Evolutionary conservation across 2,888 invertebrate genomes (phyloP).

Genomic region (Drosophila differens): DNA sequence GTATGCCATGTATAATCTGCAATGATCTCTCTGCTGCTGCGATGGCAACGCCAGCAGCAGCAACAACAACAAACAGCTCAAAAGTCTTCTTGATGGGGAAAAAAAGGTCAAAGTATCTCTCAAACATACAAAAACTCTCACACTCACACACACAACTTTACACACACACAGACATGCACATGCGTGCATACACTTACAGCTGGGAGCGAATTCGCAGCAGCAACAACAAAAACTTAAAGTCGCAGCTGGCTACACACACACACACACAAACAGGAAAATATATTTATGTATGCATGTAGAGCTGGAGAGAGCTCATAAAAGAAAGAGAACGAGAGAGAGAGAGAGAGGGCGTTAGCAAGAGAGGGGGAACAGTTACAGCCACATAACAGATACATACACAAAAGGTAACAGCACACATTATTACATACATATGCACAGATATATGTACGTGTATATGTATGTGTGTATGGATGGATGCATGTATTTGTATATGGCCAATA

Average conservation of each 20-base stretch:
- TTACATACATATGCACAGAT: slow-evolving; percentile 25
- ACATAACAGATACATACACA: slow-evolving; percentile 62
- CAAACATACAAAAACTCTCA: slow-evolving; percentile 52
- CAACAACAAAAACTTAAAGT: slow-evolving; percentile 68
- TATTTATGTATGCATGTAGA: slow-evolving; percentile 10
- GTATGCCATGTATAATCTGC: slow-evolving; percentile 63
- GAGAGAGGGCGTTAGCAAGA: slow-evolving; percentile 24
- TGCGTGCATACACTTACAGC: slow-evolving; percentile 36
- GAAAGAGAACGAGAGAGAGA: slow-evolving; percentile 20
- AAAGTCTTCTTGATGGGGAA: slow-evolving; percentile 68
- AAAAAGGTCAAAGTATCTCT: slow-evolving; percentile 78
- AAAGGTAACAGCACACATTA: slow-evolving; percentile 38
- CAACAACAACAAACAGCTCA: slow-evolving; percentile 48
- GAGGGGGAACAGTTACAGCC: slow-evolving; percentile 57
- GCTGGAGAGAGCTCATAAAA: slow-evolving; percentile 47
- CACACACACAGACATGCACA: slow-evolving; percentile 14
- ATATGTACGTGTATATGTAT: slow-evolving; percentile 5
- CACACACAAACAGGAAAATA: slow-evolving; percentile 12
- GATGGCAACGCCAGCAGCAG: slow-evolving; percentile 19
- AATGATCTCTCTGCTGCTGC: slow-evolving; percentile 64
- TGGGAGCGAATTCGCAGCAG: slow-evolving; percentile 57
- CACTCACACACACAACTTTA: slow-evolving; percentile 19
- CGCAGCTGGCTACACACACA: slow-evolving; percentile 68
- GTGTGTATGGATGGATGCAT: background rate
- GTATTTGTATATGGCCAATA: slow-evolving; percentile 56